phyloP scores from a whole-genome alignment of 2,888 invertebrate species.

The Melipona bicolor region DNA sequence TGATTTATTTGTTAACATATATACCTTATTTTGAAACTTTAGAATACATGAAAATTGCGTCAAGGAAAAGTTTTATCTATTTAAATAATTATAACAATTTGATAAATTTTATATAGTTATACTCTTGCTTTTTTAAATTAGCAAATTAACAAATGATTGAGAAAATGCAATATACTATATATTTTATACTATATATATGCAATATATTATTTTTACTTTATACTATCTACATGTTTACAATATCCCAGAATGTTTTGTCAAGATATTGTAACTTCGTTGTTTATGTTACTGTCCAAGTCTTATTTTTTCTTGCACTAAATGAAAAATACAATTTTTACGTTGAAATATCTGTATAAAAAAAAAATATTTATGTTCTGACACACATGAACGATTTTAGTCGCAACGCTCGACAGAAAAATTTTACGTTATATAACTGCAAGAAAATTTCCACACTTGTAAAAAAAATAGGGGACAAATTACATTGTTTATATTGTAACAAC shows the following conservation, averaged over 20 bases:
- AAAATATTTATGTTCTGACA: not conserved
- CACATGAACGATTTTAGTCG: not conserved
- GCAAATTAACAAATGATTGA: too few relatives aligned
- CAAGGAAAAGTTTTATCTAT: not conserved
- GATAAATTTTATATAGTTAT: not conserved
- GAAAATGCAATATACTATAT: not conserved
- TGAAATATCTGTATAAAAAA: not conserved
- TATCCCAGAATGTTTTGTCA: not conserved
- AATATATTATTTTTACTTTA: too few relatives aligned
- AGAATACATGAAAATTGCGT: not conserved
- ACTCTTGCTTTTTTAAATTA: not conserved
- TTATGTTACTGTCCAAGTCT: not conserved
- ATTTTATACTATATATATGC: too few relatives aligned
- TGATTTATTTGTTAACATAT: not conserved
- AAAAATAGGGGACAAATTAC: not conserved
- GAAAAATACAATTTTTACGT: not conserved
- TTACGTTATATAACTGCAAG: not conserved
- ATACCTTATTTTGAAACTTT: not conserved
- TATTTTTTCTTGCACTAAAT: slow-evolving; percentile 8
- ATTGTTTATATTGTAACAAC: not conserved
- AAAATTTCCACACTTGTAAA: not conserved
- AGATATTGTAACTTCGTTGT: slow-evolving; percentile 3
- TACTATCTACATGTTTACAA: not conserved
- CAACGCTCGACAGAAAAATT: not conserved
- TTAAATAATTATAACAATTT: not conserved